Evolutionary conservation across 2,888 invertebrate genomes (phyloP), one percentile per base, ranked within the genome.

Genomic region (Neria commutata): DNA sequence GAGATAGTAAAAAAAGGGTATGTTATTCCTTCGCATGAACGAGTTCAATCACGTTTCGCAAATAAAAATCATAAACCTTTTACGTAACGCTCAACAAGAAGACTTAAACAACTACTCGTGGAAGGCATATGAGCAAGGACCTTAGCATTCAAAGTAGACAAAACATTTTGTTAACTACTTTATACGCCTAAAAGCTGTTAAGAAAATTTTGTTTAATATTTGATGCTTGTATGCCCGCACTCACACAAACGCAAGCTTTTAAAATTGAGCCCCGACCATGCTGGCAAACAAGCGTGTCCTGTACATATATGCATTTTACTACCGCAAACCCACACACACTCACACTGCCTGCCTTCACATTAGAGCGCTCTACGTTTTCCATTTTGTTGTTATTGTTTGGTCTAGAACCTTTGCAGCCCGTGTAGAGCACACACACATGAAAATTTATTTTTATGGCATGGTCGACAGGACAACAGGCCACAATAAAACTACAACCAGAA

Each of bases 391-490:
- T 26, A 52, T 40, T 40, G n/a, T n/a, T n/a, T n/a, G n/a, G n/a
- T n/a, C n/a, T n/a, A n/a, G n/a, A n/a, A n/a, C n/a, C n/a, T n/a
- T n/a, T n/a, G n/a, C n/a, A n/a, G n/a, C n/a, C n/a, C n/a, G n/a
- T n/a, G n/a, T n/a, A n/a, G n/a, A n/a, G n/a, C n/a, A 60, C 46
- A 50, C 42, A 56, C 60, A 58, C 60, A 64, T 57, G 60, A 56
- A 64, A 60, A 61, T 62, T 62, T 62, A 62, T 59, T 61, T 64
- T 61, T 64, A 64, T 57, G 61, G 42, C 54, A 62, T 61, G 56
- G 54, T 51, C 57, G 50, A 55, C 49, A 54, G 57, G 25, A 45
- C 26, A 37, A 37, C 56, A 11, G 25, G n/a, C 16, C 33, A 42
- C 8, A 53, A 45, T 17, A 24, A 49, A 2, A 49, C 11, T 33